A percentile compares a stretch with the other conserved stretches of the same genome.
Conservation (phyloP, 2,113 vertebrate species). For the Heliornis fulica region DNA sequence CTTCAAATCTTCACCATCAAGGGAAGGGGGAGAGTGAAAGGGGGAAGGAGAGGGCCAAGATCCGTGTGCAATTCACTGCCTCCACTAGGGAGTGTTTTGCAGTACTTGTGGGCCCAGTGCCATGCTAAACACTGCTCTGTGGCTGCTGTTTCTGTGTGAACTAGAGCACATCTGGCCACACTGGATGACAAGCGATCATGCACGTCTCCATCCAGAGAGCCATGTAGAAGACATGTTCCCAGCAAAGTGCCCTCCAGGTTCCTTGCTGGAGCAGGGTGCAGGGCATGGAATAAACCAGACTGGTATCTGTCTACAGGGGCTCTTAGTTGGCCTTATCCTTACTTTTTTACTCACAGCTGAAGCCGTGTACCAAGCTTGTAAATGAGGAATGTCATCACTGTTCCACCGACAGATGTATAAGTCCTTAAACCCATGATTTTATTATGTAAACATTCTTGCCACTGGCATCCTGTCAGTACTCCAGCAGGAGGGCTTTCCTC, state of each 20-base stretch:
- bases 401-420: slow-evolving; percentile 45
- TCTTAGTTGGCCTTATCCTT: background rate
- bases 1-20: background rate
- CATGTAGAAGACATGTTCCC: background rate
- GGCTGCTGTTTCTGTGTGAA: background rate
- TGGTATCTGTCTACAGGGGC: background rate
- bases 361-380: background rate
- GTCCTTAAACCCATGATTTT: slow-evolving; percentile 37
- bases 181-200: background rate
- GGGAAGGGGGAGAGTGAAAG: background rate
- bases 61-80: background rate
- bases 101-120: background rate
- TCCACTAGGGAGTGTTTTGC: background rate
- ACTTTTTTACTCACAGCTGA: background rate
- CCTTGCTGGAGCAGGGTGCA: background rate
- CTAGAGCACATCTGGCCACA: background rate
- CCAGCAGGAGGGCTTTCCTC: slow-evolving; percentile 15
- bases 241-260: background rate
- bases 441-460: slow-evolving; percentile 25
- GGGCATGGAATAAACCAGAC: background rate
- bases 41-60: background rate
- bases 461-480: slow-evolving; percentile 14
- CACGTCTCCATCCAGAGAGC: background rate
- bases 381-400: background rate
- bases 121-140: background rate